Evolutionary conservation across 2,888 invertebrate genomes (phyloP).

Genomic region (Isoperla grammatica): DNA sequence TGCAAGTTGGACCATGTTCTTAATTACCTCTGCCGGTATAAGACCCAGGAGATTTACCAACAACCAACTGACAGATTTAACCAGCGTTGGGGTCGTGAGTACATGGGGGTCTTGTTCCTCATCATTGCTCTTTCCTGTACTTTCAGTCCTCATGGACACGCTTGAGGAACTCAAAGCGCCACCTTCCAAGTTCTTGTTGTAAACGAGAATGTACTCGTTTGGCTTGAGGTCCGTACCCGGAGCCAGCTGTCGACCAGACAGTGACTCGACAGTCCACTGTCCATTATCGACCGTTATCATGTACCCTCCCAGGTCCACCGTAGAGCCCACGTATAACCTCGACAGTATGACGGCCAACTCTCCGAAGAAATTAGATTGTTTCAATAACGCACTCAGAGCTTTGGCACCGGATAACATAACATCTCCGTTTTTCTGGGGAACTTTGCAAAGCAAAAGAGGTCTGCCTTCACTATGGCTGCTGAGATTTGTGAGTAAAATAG

Average conservation of each 20-base stretch:
- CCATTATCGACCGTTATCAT: neutral
- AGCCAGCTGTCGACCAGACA: constrained; percentile 3
- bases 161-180: neutral
- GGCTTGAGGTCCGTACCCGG: constrained; percentile 6
- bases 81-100: constrained; percentile 45
- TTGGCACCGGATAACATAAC: constrained; percentile 4
- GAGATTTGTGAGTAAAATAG: constrained; percentile 48
- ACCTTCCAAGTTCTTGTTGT: constrained; percentile 4
- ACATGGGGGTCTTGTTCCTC: constrained; percentile 36
- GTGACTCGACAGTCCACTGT: constrained; percentile 19
- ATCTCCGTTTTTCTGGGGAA: neutral
- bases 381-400: constrained; percentile 15
- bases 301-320: constrained; percentile 13
- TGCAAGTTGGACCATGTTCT: constrained; percentile 45
- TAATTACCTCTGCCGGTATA: constrained; percentile 42
- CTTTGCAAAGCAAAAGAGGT: neutral
- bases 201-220: constrained; percentile 17
- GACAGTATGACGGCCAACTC: constrained; percentile 19
- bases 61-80: constrained; percentile 44
- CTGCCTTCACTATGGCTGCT: constrained; percentile 19
- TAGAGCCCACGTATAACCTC: constrained; percentile 17
- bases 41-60: constrained; percentile 45
- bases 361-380: constrained; percentile 20
- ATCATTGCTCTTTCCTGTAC: constrained; percentile 30
- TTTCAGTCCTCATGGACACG: neutral